These are phyloP conservation scores for Maniola hyperantus DNA, from an alignment of 2,888 invertebrate species.

Conservation along the genomic window DNA sequence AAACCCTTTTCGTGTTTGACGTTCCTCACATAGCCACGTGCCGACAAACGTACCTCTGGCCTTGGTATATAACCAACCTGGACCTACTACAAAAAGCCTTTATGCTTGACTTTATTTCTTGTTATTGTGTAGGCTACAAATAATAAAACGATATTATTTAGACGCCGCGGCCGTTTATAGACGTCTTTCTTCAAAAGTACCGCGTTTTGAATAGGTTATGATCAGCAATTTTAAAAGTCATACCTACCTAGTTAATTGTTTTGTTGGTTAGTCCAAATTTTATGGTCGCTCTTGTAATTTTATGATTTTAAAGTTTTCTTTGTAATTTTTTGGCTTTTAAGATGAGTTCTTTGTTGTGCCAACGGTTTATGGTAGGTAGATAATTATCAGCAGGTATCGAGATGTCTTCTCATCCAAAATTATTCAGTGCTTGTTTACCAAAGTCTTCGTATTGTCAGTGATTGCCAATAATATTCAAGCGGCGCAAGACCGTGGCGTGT, in stretches of 20 bases:
- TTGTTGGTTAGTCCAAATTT: conserved; percentile 65
- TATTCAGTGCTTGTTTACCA: too few species aligned
- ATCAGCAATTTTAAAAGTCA: conserved; percentile 64
- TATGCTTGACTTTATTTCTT: conserved; percentile 49
- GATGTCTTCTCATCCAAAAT: too few species aligned
- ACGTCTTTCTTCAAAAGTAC: conserved; percentile 47
- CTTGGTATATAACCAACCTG: neutral
- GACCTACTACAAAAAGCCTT: conserved; percentile 43
- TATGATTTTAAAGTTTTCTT: conserved; percentile 51
- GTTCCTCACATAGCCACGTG: conserved; percentile 58
- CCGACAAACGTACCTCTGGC: conserved; percentile 58
- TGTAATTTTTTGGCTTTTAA: conserved; percentile 28
- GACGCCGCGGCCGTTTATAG: conserved; percentile 47
- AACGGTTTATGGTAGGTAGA: neutral
- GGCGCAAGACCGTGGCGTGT: too few species aligned
- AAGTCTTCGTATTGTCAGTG: too few species aligned
- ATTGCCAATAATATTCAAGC: too few species aligned
- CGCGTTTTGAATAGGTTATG: conserved; percentile 58
- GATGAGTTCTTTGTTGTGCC: neutral
- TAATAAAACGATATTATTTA: conserved; percentile 61
- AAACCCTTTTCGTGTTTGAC: conserved; percentile 64
- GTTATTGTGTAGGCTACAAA: conserved; percentile 66
- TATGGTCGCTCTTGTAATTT: conserved; percentile 58
- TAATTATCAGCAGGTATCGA: neutral
- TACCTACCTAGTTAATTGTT: conserved; percentile 48